These are phyloP conservation scores for Panopea generosa DNA, from an alignment of 2,888 invertebrate species.

Conservation along the genomic window DNA sequence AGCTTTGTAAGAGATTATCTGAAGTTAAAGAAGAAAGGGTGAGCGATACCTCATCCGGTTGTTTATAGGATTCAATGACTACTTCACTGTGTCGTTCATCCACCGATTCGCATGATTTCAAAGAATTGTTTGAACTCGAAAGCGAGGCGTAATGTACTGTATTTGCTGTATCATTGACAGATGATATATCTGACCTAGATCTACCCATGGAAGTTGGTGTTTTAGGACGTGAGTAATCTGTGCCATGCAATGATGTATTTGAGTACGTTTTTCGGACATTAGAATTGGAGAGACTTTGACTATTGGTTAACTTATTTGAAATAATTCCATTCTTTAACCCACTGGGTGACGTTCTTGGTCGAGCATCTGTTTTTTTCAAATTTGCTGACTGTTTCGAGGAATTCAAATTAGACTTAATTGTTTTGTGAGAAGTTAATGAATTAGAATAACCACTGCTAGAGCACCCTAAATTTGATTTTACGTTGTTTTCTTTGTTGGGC, in stretches of 20 bases:
- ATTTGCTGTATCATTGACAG: constrained; percentile 35
- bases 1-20: constrained; percentile 33
- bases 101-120: constrained; percentile 51
- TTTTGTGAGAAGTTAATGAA: constrained; percentile 29
- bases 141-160: constrained; percentile 17
- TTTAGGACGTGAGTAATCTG: constrained; percentile 27
- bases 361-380: constrained; percentile 1
- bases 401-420: constrained; percentile 5
- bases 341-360: constrained; percentile 48
- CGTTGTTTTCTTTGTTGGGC: constrained; percentile 4
- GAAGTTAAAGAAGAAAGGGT: constrained; percentile 42
- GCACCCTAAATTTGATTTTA: constrained; percentile 4
- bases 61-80: constrained; percentile 19
- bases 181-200: constrained; percentile 50
- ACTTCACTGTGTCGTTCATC: constrained; percentile 32
- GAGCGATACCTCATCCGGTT: constrained; percentile 15
- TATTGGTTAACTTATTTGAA: too few species aligned
- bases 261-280: too few species aligned
- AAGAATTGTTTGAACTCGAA: constrained; percentile 60
- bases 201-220: constrained; percentile 42
- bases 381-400: too few species aligned
- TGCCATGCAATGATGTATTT: too few species aligned
- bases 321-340: constrained; percentile 1
- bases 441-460: constrained; percentile 56
- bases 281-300: too few species aligned